These are phyloP conservation scores for Protosalanx chinensis DNA, from an alignment of 2,797 vertebrate genomes.

Conservation along the genomic window DNA sequence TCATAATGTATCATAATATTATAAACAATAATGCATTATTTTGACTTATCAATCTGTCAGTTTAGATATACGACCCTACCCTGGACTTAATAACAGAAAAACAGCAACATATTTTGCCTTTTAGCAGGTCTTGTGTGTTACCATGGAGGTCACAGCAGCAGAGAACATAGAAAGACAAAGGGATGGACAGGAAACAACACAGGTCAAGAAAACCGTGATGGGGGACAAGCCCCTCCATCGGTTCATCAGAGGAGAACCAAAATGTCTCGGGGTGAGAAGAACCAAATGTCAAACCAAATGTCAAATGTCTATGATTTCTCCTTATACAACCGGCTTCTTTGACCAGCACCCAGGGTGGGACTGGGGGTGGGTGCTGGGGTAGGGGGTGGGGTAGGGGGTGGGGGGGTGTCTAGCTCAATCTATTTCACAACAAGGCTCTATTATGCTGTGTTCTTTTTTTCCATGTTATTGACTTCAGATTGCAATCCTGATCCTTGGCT, in stretches of 20 bases:
- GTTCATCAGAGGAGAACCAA: constrained; percentile 55
- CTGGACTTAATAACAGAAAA: too few relatives aligned
- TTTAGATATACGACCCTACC: too few relatives aligned
- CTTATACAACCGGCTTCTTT: too few relatives aligned
- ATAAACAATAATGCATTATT: too few relatives aligned
- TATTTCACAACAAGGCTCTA: background rate
- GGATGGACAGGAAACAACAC: background rate
- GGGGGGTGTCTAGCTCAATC: background rate
- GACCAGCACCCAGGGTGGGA: too few relatives aligned
- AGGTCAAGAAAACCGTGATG: constrained; percentile 4
- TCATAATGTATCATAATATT: too few relatives aligned
- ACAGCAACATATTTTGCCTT: too few relatives aligned
- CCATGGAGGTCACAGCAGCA: too few relatives aligned
- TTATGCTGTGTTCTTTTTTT: constrained; percentile 9
- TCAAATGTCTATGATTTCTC: too few relatives aligned
- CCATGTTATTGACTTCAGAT: constrained; percentile 39
- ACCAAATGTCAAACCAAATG: too few relatives aligned
- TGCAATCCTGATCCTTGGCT: constrained; percentile 57
- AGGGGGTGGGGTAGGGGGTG: background rate
- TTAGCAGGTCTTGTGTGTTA: too few relatives aligned
- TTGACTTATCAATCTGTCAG: too few relatives aligned
- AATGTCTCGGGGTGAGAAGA: constrained; percentile 55
- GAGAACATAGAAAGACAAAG: constrained; percentile 17
- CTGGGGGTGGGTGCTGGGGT: background rate
- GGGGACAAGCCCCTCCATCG: constrained; percentile 62